Conservation (phyloP, 2,797 vertebrate genomes). For the Poliocrania exsul region DNA sequence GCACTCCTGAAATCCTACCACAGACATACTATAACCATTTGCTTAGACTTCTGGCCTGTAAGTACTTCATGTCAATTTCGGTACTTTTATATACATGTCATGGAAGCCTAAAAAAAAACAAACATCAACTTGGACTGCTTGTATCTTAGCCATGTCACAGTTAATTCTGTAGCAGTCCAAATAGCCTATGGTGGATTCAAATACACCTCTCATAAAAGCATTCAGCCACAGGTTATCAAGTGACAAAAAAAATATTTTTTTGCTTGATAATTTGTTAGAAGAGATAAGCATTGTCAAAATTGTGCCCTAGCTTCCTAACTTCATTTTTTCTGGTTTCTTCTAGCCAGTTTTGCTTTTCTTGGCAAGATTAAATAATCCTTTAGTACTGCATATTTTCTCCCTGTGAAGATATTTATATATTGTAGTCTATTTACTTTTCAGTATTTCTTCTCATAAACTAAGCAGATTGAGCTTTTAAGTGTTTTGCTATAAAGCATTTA, state of each 20-base stretch:
- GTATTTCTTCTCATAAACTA: conserved; percentile 28
- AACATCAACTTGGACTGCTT: neutral
- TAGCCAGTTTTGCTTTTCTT: conserved; percentile 6
- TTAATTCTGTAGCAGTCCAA: neutral
- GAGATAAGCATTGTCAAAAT: neutral
- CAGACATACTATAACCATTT: neutral
- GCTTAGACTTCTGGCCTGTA: neutral
- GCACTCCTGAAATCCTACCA: neutral
- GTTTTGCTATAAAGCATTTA: conserved; percentile 25
- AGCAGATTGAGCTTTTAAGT: conserved; percentile 39
- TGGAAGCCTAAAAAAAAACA: neutral
- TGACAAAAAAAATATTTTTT: neutral
- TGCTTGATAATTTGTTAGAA: neutral
- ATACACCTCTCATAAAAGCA: neutral
- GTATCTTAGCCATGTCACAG: neutral
- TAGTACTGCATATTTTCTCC: conserved; percentile 7
- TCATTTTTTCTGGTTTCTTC: neutral
- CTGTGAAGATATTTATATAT: neutral
- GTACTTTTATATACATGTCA: neutral
- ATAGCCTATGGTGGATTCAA: neutral
- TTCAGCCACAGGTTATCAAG: neutral
- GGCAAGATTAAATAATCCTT: conserved; percentile 23
- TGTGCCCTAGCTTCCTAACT: neutral
- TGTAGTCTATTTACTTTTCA: conserved; percentile 18
- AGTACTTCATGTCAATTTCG: neutral